Conservation (phyloP, 2,113 vertebrate genomes). For the Mungos mungo region DNA sequence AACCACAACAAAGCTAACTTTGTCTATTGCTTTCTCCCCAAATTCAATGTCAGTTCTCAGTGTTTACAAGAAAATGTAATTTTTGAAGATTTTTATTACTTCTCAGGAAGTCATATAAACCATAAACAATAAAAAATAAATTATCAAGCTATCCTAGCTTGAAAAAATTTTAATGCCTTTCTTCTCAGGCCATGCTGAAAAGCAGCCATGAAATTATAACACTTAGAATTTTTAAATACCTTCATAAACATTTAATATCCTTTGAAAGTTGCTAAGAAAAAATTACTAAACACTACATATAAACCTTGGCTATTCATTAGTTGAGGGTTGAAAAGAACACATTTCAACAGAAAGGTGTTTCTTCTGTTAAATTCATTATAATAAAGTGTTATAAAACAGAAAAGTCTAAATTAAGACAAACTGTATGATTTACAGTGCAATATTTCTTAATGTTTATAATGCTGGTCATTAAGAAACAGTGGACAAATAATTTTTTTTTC, state of each 20-base stretch:
- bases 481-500: neutral
- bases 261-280: slow-evolving; percentile 46
- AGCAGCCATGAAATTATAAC: neutral
- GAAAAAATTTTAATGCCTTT: neutral
- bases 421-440: neutral
- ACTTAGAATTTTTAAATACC: neutral
- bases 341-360: slow-evolving; percentile 8
- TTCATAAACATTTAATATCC: slow-evolving; percentile 27
- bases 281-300: slow-evolving; percentile 1
- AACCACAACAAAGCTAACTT: neutral
- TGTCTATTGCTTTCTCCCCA: neutral
- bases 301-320: neutral
- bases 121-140: neutral
- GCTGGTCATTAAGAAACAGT: slow-evolving; percentile 2
- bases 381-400: neutral
- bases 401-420: slow-evolving; percentile 39
- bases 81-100: slow-evolving; percentile 40
- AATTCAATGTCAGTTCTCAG: neutral
- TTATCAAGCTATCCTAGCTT: neutral
- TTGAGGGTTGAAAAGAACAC: neutral
- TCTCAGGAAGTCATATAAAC: neutral
- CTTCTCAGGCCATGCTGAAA: neutral
- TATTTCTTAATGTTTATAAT: slow-evolving; percentile 28
- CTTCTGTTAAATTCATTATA: slow-evolving; percentile 44
- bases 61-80: slow-evolving; percentile 1